phyloP scores from a whole-genome alignment of 2,113 vertebrate genomes.

The Chiloscyllium plagiosum region DNA sequence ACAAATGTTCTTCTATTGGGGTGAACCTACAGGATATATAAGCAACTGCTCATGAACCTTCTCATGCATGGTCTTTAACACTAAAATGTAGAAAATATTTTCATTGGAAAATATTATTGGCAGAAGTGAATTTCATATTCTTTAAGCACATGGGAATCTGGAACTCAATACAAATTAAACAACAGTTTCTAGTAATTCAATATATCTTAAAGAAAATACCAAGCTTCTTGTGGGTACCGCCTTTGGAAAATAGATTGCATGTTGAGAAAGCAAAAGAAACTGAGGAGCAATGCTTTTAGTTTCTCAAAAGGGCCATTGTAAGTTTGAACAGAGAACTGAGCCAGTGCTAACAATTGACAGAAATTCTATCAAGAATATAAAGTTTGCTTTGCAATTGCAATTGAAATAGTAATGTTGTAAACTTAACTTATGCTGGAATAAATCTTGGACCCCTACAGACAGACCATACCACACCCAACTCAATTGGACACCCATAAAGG shows the following conservation, averaged over 20 bases:
- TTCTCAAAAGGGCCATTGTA: not conserved
- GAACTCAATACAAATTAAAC: not conserved
- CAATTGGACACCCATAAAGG: not conserved
- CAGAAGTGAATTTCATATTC: not conserved
- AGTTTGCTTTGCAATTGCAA: not conserved
- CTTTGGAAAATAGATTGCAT: not conserved
- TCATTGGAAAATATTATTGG: not conserved
- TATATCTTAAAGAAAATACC: not conserved
- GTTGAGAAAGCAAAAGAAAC: not conserved
- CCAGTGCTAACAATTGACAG: constrained; percentile 7
- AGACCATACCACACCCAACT: not conserved
- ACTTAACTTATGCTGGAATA: constrained; percentile 17
- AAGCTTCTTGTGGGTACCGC: not conserved
- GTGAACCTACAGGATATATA: not conserved
- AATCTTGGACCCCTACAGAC: not conserved
- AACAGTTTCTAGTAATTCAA: not conserved
- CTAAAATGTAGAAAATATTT: not conserved
- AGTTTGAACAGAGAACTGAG: not conserved
- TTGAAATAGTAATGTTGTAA: constrained; percentile 1
- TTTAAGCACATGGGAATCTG: not conserved
- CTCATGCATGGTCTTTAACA: not conserved
- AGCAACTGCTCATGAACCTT: not conserved
- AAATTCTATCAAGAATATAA: not conserved
- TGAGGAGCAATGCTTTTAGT: not conserved
- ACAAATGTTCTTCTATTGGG: not conserved